A percentile compares a stretch with the other conserved stretches of the same genome.
These are phyloP conservation scores for Hipposideros armiger DNA, from an alignment of 2,113 vertebrate genomes.

Conservation along the genomic window DNA sequence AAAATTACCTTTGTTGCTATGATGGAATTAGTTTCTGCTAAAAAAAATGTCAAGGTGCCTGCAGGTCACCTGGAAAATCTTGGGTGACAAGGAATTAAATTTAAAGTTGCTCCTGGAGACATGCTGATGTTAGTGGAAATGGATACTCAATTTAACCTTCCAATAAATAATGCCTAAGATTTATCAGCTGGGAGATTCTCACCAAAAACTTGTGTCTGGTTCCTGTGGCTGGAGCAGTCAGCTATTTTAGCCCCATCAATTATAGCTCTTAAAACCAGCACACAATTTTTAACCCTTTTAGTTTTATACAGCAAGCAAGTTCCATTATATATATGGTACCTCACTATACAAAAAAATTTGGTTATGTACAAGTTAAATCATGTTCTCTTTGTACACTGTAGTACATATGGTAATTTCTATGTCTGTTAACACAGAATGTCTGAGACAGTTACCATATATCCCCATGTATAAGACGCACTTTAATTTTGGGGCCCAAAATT, in stretches of 20 bases:
- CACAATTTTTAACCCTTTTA: background rate
- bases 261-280: background rate
- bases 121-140: background rate
- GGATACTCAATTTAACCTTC: slow-evolving; percentile 25
- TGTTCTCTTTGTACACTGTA: background rate
- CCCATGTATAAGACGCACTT: too few species aligned
- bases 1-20: background rate
- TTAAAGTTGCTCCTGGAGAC: slow-evolving; percentile 41
- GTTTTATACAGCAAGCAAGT: slow-evolving; percentile 14
- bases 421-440: background rate
- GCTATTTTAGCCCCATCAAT: background rate
- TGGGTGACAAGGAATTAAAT: background rate
- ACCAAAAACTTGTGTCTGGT: background rate
- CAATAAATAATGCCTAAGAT: background rate
- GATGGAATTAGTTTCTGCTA: slow-evolving; percentile 1
- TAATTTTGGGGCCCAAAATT: too few species aligned
- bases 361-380: background rate
- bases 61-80: background rate
- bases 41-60: background rate
- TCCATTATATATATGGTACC: background rate
- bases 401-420: background rate
- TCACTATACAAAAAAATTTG: background rate
- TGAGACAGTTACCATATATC: background rate
- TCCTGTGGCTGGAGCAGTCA: background rate
- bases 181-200: slow-evolving; percentile 40